Evolutionary conservation across 2,113 vertebrate species (phyloP).

Genomic region (Vanacampus margaritifer): DNA sequence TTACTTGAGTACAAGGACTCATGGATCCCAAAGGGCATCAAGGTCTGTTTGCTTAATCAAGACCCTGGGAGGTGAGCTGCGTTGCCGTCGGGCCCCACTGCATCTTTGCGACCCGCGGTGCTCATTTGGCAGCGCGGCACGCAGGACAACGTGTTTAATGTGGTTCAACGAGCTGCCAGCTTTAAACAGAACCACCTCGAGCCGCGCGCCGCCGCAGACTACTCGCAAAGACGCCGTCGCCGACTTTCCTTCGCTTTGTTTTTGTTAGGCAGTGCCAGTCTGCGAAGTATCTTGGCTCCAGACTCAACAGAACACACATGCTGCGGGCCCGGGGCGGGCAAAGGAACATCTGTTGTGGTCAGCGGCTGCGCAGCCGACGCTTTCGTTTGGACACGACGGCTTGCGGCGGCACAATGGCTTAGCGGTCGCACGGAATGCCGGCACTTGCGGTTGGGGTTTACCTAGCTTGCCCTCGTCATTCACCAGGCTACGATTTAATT

Average conservation of each 20-base stretch:
- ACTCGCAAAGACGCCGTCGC: conserved; percentile 40
- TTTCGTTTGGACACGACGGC: conserved; percentile 65
- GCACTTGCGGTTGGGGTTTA: conserved; percentile 60
- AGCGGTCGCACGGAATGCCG: conserved; percentile 56
- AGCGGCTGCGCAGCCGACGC: conserved; percentile 60
- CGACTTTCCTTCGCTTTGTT: conserved; percentile 64
- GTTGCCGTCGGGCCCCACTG: conserved; percentile 33
- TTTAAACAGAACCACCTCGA: conserved; percentile 39
- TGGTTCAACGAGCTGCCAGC: conserved; percentile 30
- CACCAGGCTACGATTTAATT: conserved; percentile 47
- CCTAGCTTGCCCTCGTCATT: conserved; percentile 55
- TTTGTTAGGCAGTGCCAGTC: conserved; percentile 59
- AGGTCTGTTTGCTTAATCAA: no score
- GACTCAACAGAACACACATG: conserved; percentile 73
- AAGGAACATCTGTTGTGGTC: conserved; percentile 70
- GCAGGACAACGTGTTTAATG: conserved; percentile 30
- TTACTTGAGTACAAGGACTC: no score
- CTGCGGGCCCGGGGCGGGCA: conserved; percentile 50
- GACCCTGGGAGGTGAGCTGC: conserved; percentile 12
- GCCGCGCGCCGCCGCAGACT: conserved; percentile 45
- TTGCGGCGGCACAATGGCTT: conserved; percentile 67
- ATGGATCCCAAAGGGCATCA: no score
- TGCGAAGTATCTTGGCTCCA: conserved; percentile 64
- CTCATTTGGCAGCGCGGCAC: conserved; percentile 41
- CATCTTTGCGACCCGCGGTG: conserved; percentile 31